Conservation (phyloP, 2,797 vertebrate species). For the Myripristis murdjan region DNA sequence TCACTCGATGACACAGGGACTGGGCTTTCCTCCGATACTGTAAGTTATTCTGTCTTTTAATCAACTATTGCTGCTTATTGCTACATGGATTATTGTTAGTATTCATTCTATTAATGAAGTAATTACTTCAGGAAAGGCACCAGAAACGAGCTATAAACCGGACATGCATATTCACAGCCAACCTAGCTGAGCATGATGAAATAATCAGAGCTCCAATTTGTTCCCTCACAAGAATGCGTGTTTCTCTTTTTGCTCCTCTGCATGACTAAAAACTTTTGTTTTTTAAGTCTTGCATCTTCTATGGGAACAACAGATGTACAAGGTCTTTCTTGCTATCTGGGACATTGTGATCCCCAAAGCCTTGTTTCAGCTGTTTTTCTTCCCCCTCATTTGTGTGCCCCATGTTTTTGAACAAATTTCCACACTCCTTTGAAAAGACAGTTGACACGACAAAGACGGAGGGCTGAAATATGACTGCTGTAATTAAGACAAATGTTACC, state of each 20-base stretch:
- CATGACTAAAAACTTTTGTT: constrained; percentile 73
- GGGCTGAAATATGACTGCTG: constrained; percentile 20
- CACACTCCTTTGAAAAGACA: constrained; percentile 32
- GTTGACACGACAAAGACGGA: constrained; percentile 19
- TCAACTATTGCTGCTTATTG: neutral
- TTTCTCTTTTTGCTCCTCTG: constrained; percentile 47
- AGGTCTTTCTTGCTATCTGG: constrained; percentile 69
- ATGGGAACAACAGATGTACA: constrained; percentile 58
- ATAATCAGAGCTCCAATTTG: constrained; percentile 68
- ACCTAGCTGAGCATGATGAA: constrained; percentile 49
- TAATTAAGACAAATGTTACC: constrained; percentile 7
- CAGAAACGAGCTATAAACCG: constrained; percentile 19
- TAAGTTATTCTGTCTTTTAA: constrained; percentile 73
- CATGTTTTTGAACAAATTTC: constrained; percentile 33
- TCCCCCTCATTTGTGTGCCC: constrained; percentile 7
- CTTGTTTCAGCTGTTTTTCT: constrained; percentile 23
- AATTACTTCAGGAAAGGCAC: neutral
- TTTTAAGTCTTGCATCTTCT: constrained; percentile 44
- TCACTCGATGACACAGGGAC: constrained; percentile 55
- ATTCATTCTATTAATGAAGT: neutral
- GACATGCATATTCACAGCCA: constrained; percentile 45
- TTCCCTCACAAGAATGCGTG: constrained; percentile 47
- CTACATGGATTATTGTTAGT: constrained; percentile 2
- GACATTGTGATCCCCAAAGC: constrained; percentile 59
- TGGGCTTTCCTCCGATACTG: constrained; percentile 63